Evolutionary conservation across 2,797 vertebrate genomes (phyloP).

Genomic region (Acipenser ruthenus): DNA sequence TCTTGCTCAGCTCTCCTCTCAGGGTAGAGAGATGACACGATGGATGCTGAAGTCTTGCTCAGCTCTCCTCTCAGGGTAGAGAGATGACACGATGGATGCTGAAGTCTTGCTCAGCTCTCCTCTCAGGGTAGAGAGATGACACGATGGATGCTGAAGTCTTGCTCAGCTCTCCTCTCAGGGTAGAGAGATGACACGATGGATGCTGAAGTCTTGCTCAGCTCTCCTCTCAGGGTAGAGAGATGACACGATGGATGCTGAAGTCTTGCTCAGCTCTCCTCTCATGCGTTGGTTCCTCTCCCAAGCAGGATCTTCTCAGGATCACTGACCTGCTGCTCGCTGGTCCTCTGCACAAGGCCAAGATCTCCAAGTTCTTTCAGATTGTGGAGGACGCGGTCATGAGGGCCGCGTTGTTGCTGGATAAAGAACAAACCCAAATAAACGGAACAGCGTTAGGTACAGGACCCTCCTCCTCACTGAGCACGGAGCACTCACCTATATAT

Average conservation of each 20-base stretch:
- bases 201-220: too few relatives aligned
- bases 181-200: too few relatives aligned
- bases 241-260: not conserved
- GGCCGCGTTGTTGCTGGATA: slow-evolving; percentile 25
- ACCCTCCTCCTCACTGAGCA: not conserved
- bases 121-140: too few relatives aligned
- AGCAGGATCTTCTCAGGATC: slow-evolving; percentile 34
- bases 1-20: not conserved
- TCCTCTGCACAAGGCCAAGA: slow-evolving; percentile 26
- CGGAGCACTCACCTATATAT: not conserved
- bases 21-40: too few relatives aligned
- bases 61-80: too few relatives aligned
- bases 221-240: too few relatives aligned
- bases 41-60: too few relatives aligned
- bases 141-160: too few relatives aligned
- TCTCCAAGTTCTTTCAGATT: slow-evolving; percentile 40
- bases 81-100: too few relatives aligned
- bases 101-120: too few relatives aligned
- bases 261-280: slow-evolving; percentile 6
- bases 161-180: too few relatives aligned
- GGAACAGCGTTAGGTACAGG: slow-evolving; percentile 35
- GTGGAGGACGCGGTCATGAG: slow-evolving; percentile 42
- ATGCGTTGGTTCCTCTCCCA: not conserved
- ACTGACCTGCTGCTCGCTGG: slow-evolving; percentile 40
- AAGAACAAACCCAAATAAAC: slow-evolving; percentile 5